These are phyloP conservation scores for Atrichornis clamosus DNA, from an alignment of 2,113 vertebrate species.

Conservation along the genomic window DNA sequence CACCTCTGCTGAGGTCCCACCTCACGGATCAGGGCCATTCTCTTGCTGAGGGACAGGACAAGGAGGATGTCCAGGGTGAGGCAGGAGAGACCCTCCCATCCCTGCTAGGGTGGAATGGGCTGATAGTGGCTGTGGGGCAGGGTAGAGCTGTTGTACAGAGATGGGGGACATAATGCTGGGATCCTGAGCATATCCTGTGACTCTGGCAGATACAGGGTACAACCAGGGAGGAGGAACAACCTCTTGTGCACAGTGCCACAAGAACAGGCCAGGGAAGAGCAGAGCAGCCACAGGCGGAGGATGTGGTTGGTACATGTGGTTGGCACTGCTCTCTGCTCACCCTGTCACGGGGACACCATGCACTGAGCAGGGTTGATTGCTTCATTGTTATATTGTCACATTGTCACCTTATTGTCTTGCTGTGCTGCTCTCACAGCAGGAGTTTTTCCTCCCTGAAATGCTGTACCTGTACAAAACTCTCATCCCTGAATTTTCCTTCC, in stretches of 20 bases:
- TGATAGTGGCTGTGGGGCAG: neutral
- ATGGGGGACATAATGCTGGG: too few relatives aligned
- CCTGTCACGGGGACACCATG: accelerated
- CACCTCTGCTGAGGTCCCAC: neutral
- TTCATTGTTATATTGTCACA: neutral
- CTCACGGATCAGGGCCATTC: accelerated
- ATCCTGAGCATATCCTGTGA: neutral
- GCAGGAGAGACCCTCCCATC: neutral
- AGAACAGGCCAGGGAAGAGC: neutral
- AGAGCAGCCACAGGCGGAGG: neutral
- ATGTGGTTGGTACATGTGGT: neutral
- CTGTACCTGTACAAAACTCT: accelerated
- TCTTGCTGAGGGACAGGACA: neutral
- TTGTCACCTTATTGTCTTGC: neutral
- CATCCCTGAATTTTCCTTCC: neutral
- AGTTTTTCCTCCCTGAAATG: neutral
- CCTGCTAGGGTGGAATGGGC: neutral
- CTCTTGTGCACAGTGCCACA: accelerated
- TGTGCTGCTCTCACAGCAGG: neutral
- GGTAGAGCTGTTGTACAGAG: neutral
- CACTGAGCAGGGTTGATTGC: neutral
- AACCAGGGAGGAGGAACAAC: too few relatives aligned
- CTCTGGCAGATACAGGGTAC: neutral
- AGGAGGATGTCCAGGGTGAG: neutral
- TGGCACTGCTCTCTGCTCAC: neutral